Conservation (phyloP, 1,140 invertebrate genomes). For the Glossosoma conforme region DNA sequence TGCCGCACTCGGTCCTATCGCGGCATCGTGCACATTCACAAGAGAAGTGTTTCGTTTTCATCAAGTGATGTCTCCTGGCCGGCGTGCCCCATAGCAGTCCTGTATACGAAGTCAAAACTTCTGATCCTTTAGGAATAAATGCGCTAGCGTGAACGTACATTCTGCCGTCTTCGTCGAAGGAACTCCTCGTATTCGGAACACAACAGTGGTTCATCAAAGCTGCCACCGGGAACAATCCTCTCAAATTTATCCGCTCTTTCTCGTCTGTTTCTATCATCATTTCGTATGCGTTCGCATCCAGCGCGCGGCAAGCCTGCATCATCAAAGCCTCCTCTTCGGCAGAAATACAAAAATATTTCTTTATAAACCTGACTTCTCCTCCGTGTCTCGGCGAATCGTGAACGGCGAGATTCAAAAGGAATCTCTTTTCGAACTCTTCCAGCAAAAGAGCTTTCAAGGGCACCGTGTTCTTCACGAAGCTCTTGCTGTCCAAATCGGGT, state of each 20-base stretch:
- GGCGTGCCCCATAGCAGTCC: slow-evolving; percentile 68
- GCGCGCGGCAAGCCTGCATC: slow-evolving; percentile 53
- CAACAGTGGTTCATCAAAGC: slow-evolving; percentile 73
- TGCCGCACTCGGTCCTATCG: slow-evolving; percentile 60
- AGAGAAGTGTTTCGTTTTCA: slow-evolving; percentile 67
- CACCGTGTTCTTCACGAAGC: slow-evolving; percentile 50
- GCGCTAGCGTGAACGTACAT: slow-evolving; percentile 61
- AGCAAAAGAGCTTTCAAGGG: slow-evolving; percentile 58
- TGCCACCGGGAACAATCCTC: slow-evolving; percentile 68
- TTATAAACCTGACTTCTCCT: slow-evolving; percentile 55
- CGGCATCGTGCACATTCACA: slow-evolving; percentile 66
- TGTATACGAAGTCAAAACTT: slow-evolving; percentile 70
- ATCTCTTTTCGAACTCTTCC: slow-evolving; percentile 46
- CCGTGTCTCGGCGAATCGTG: slow-evolving; percentile 52
- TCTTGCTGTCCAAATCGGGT: slow-evolving; percentile 46
- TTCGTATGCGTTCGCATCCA: slow-evolving; percentile 75
- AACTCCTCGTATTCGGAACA: slow-evolving; percentile 66
- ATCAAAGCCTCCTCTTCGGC: slow-evolving; percentile 59
- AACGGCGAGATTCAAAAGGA: slow-evolving; percentile 54
- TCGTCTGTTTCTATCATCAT: slow-evolving; percentile 48
- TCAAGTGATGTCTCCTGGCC: slow-evolving; percentile 59
- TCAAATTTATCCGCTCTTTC: slow-evolving; percentile 50
- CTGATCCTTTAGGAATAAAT: slow-evolving; percentile 58
- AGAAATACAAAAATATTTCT: slow-evolving; percentile 52
- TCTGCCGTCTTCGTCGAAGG: slow-evolving; percentile 53